Conservation (phyloP, 2,888 invertebrate genomes). For the Nomada ferruginata region DNA sequence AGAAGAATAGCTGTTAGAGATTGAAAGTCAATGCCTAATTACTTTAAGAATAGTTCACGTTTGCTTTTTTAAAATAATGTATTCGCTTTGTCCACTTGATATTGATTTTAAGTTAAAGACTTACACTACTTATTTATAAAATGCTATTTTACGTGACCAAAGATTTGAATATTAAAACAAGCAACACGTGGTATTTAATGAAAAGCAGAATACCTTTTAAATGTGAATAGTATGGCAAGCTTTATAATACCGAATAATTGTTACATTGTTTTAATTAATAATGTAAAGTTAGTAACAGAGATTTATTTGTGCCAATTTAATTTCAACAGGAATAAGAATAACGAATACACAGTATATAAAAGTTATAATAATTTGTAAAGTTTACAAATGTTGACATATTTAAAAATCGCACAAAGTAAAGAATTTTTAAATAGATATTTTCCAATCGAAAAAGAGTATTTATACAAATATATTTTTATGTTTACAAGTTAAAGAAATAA, state of each 20-base stretch:
- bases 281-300: constrained; percentile 22
- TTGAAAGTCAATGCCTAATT: constrained; percentile 38
- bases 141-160: constrained; percentile 53
- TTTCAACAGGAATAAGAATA: constrained; percentile 47
- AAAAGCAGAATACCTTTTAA: constrained; percentile 33
- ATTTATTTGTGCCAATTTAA: constrained; percentile 65
- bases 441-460: constrained; percentile 33
- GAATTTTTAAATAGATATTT: constrained; percentile 39
- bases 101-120: constrained; percentile 8
- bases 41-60: constrained; percentile 17
- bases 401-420: constrained; percentile 47
- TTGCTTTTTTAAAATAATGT: constrained; percentile 29
- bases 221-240: constrained; percentile 31
- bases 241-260: constrained; percentile 48
- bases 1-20: constrained; percentile 19
- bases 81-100: constrained; percentile 5
- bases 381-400: constrained; percentile 61
- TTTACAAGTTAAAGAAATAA: constrained; percentile 27
- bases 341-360: constrained; percentile 52
- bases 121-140: constrained; percentile 30
- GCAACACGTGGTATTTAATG: constrained; percentile 23
- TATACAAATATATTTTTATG: constrained; percentile 41
- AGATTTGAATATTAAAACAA: constrained; percentile 47
- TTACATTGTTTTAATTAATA: constrained; percentile 53
- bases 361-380: constrained; percentile 65